Evolutionary conservation across 1,140 invertebrate genomes (phyloP).

Genomic region (Drosophila hydei): DNA sequence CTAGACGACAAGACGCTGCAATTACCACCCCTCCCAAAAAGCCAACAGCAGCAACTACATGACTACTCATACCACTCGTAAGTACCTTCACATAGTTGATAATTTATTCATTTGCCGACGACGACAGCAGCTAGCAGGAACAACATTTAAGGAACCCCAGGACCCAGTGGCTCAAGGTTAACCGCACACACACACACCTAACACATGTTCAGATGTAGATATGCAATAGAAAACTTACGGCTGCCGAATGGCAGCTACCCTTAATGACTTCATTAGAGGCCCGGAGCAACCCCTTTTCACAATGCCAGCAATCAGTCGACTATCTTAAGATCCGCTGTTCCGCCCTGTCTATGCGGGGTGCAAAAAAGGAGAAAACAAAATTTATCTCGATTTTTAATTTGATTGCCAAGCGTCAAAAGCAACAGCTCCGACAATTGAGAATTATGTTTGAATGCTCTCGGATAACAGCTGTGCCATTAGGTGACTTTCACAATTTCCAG

Average conservation of each 20-base stretch:
- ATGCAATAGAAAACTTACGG: slow-evolving; percentile 31
- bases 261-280: slow-evolving; percentile 75
- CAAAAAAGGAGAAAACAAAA: slow-evolving; percentile 14
- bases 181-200: slow-evolving; percentile 49
- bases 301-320: slow-evolving; percentile 47
- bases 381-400: slow-evolving; percentile 63
- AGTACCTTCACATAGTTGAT: slow-evolving; percentile 74
- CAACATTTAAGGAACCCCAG: slow-evolving; percentile 46
- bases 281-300: slow-evolving; percentile 42
- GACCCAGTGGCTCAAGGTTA: slow-evolving; percentile 63
- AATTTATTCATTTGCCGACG: slow-evolving; percentile 76
- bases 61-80: slow-evolving; percentile 40
- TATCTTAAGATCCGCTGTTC: slow-evolving; percentile 26
- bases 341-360: slow-evolving; percentile 16
- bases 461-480: slow-evolving; percentile 58
- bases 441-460: slow-evolving; percentile 40
- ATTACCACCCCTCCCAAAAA: slow-evolving; percentile 57
- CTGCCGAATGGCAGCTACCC: slow-evolving; percentile 47
- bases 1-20: slow-evolving; percentile 76
- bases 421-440: slow-evolving; percentile 69
- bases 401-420: slow-evolving; percentile 64
- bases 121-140: slow-evolving; percentile 37
- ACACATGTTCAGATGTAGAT: slow-evolving; percentile 28
- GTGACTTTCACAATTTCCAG: slow-evolving; percentile 21
- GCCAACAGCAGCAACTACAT: slow-evolving; percentile 38